Base-by-base conservation (phyloP, 2,797 vertebrate genomes). In the Peromyscus melanophrys region DNA sequence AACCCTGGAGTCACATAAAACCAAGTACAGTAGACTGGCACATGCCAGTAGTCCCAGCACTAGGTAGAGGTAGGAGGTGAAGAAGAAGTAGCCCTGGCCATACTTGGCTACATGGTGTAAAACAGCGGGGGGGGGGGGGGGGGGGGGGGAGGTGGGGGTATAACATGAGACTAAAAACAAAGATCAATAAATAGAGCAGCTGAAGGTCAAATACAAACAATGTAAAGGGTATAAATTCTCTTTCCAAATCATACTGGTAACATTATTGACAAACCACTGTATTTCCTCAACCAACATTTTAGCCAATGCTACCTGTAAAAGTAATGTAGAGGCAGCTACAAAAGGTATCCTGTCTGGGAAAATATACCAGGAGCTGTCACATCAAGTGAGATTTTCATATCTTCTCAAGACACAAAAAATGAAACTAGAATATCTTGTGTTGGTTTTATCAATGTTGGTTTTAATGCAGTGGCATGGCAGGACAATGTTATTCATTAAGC, bases 401-500 rank as follows among this genome's bases (percentile, higher is more conserved):
- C 37, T 73, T 37, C n/a, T 73, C n/a, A 86, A 92, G 14, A 90
- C 59, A 80, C 14, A 43, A 86, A 88, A 82, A n/a, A 49, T 90
- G 78, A 97, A 89, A 80, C 9, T 92, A 67, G 27, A 80, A 55
- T 71, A 85, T 84, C 43, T 55, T 55, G 52, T 55, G 14, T 55
- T 55, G 52, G 52, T 55, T 55, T 55, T 55, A 55, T 55, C 52
- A 55, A 55, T 55, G 52, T 55, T 55, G 52, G 52, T 55, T 55
- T 55, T 55, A 55, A 55, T 55, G 13, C 14, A 16, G 52, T 55
- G 52, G 52, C 52, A 16, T 55, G 52, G 52, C 52, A 0, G 52
- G 3, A 16, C 14, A 55, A 55, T 16, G 52, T 55, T 55, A 14
- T 55, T 55, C 52, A 55, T 55, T 16, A 55, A 55, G 52, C 52